Percentiles rank a stretch among this genome's conserved stretches.
Evolutionary conservation across 1,140 invertebrate genomes (phyloP).

Genomic region (Atopsyche davidsoni): DNA sequence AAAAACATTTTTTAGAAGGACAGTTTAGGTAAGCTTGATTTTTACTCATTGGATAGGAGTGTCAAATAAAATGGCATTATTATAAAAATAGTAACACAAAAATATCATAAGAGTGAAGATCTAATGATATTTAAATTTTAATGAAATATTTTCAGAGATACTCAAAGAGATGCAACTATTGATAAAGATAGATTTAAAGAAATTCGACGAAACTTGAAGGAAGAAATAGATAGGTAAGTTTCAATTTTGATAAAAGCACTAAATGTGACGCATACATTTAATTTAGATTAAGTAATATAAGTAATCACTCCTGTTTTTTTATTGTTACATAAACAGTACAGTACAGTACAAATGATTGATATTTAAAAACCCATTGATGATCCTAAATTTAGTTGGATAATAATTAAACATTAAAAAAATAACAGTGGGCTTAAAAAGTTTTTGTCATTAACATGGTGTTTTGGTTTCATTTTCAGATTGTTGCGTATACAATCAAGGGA

Average conservation of each 20-base stretch:
- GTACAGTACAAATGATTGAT: no score
- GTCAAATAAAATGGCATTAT: constrained; percentile 9
- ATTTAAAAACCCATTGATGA: no score
- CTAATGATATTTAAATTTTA: constrained; percentile 3
- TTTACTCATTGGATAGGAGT: neutral
- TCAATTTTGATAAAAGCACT: constrained; percentile 22
- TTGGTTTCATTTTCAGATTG: constrained; percentile 48
- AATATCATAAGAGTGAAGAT: constrained; percentile 33
- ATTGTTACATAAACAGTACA: no score
- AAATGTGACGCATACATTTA: neutral
- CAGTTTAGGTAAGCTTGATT: constrained; percentile 45
- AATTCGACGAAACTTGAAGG: constrained; percentile 47
- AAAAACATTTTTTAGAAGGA: constrained; percentile 66
- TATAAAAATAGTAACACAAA: constrained; percentile 46
- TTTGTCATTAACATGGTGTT: constrained; percentile 13
- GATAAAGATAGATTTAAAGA: constrained; percentile 47
- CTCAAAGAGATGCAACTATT: constrained; percentile 43
- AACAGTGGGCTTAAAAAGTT: no score
- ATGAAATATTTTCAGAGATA: constrained; percentile 36
- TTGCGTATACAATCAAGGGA: constrained; percentile 72
- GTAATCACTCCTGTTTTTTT: no score
- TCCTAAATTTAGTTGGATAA: no score
- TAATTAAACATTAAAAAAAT: no score
- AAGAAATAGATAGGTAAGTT: constrained; percentile 54
- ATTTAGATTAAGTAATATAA: neutral